Base-by-base conservation (phyloP, 1,140 invertebrate genomes). In the Drosophila nikananu region DNA sequence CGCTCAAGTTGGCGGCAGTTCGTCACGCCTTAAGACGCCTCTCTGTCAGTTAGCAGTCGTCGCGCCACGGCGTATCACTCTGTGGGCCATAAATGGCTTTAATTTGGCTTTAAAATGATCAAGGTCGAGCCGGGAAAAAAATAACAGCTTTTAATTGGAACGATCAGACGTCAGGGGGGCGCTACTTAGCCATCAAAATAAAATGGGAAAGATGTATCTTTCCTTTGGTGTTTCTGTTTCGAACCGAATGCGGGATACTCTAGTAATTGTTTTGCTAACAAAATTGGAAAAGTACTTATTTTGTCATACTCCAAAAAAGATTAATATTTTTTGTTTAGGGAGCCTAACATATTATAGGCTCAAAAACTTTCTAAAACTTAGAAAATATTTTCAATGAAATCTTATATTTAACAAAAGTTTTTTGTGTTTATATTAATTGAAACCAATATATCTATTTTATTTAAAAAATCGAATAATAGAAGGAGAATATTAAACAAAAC, bases 1-100 rank as follows among this genome's bases (percentile, higher is more conserved):
- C 49, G 37, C 48, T 77, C 52, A 75, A 58, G 76, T 89, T 84
- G 81, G 81, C 63, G 86, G 84, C 84, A 83, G 84, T 87, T 84
- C 81, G 83, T 87, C 81, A 87, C 83, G 83, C 83, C 83, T 87
- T 79, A 65, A 89, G 84, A 84, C 83, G 84, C 77, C 73, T 77
- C 84, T 68, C 77, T 66, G 82, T 81, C 82, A 81, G 84, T 86
- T 84, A 65, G 77, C 67, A 70, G 81, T 57, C 81, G 73, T 41
- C 51, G 74, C 41, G 72, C 72, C 76, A 71, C 76, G 75, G 70
- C 54, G 66, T 89, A 79, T 83, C 52, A 70, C 82, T 65, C 64
- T 76, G 57, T 76, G 77, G 77, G 73, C 83, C 65, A 89, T 87
- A 89, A 87, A 89, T 81, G 86, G 68, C 82, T 83, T 89, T 89